phyloP scores from a whole-genome alignment of 2,797 vertebrate species.

The Chaetodon trifasciatus region DNA sequence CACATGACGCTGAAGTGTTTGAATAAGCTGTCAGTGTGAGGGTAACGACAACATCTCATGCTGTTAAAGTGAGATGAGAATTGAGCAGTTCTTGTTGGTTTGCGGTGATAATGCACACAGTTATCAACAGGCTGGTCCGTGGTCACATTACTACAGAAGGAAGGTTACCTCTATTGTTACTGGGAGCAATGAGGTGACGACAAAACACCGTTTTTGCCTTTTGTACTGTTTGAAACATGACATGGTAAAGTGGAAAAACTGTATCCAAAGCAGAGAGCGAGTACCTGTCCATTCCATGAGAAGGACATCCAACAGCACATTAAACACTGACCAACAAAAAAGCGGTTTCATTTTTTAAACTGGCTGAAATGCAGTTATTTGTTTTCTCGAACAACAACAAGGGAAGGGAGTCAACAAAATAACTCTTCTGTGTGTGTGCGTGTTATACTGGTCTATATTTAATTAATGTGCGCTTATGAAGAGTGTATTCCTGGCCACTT shows the following conservation, averaged over 20 bases:
- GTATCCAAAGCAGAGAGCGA: slow-evolving; percentile 16
- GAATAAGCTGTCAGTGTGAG: not conserved
- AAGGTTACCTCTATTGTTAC: slow-evolving; percentile 5
- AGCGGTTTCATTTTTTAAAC: slow-evolving; percentile 3
- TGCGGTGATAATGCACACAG: not conserved
- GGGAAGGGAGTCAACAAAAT: not conserved
- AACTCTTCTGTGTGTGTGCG: not conserved
- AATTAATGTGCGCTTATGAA: slow-evolving; percentile 48
- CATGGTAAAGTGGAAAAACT: slow-evolving; percentile 5
- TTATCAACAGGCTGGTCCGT: not conserved
- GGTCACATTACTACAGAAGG: not conserved
- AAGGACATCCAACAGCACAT: slow-evolving; percentile 10
- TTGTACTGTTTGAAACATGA: slow-evolving; percentile 16
- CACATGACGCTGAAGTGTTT: slow-evolving; percentile 18
- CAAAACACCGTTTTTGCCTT: slow-evolving; percentile 24
- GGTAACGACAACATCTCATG: not conserved
- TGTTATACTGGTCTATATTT: slow-evolving; percentile 32
- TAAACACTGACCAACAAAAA: slow-evolving; percentile 20
- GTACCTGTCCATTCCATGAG: slow-evolving; percentile 27
- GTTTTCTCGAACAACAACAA: slow-evolving; percentile 1
- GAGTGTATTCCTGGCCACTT: slow-evolving; percentile 27
- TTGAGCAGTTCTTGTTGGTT: slow-evolving; percentile 15
- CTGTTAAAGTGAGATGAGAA: not conserved
- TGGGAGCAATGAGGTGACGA: slow-evolving; percentile 7
- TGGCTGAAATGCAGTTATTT: slow-evolving; percentile 25